Conservation (phyloP, 1,140 invertebrate species). For the Sitophilus oryzae region DNA sequence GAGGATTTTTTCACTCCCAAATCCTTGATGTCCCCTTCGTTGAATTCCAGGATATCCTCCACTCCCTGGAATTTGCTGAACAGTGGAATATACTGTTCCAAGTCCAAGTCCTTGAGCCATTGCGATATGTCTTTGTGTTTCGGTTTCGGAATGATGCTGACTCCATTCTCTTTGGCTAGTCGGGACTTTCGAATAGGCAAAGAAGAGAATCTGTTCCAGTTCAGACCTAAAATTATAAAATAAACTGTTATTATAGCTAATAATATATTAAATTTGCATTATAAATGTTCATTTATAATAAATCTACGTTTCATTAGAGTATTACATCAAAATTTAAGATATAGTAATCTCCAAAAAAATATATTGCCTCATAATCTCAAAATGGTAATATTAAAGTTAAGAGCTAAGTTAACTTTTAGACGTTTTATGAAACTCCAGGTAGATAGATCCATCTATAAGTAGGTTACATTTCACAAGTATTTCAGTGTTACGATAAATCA, state of each 20-base stretch:
- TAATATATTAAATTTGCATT: not conserved
- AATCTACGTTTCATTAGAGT: not conserved
- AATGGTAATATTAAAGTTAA: not conserved
- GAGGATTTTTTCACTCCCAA: constrained; percentile 56
- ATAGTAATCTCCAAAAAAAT: not conserved
- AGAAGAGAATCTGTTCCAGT: constrained; percentile 38
- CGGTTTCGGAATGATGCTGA: constrained; percentile 13
- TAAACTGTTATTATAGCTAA: not conserved
- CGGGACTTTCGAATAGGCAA: constrained; percentile 32
- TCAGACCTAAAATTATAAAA: constrained; percentile 30
- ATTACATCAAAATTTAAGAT: not conserved
- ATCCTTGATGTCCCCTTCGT: constrained; percentile 55
- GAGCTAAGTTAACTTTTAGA: not conserved
- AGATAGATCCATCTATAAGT: too few relatives aligned
- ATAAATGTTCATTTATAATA: not conserved
- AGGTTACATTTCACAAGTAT: too few relatives aligned
- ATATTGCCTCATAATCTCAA: not conserved
- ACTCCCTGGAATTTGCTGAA: constrained; percentile 49
- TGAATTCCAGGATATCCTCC: constrained; percentile 53
- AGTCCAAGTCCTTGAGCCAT: constrained; percentile 46
- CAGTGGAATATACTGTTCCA: constrained; percentile 43
- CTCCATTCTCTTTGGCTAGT: constrained; percentile 25
- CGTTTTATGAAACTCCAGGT: too few relatives aligned
- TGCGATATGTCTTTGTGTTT: constrained; percentile 44
- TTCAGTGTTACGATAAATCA: too few relatives aligned